Percentiles rank a stretch among this genome's conserved stretches.
Evolutionary conservation across 2,888 invertebrate genomes (phyloP).

Genomic region (Falcaria lacertinaria): DNA sequence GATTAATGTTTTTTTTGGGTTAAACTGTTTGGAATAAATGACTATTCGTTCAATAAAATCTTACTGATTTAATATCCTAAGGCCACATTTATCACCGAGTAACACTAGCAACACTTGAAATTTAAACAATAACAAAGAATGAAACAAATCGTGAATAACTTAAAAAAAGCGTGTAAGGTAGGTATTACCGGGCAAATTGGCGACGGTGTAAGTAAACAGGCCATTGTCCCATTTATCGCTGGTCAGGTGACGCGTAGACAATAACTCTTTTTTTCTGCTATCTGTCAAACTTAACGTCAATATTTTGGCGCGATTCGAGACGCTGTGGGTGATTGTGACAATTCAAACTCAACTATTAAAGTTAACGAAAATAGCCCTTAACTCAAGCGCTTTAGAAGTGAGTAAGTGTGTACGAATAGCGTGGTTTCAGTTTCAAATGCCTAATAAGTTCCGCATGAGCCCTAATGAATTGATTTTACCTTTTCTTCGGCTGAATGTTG

Average conservation of each 20-base stretch:
- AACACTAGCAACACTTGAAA: slow-evolving; percentile 1
- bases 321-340: slow-evolving; percentile 48
- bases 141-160: slow-evolving; percentile 4
- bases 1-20: no score
- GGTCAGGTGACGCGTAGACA: slow-evolving; percentile 41
- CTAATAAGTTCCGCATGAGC: slow-evolving; percentile 53
- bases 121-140: slow-evolving; percentile 1
- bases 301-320: slow-evolving; percentile 72
- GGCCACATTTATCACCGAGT: no score
- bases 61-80: no score
- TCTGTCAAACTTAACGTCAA: slow-evolving; percentile 62
- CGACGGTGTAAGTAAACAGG: slow-evolving; percentile 30
- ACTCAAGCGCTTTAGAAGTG: background rate
- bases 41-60: no score
- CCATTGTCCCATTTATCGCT: slow-evolving; percentile 33
- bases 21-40: no score
- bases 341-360: background rate
- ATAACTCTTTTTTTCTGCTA: slow-evolving; percentile 31
- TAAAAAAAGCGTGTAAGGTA: slow-evolving; percentile 1
- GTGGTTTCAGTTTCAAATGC: slow-evolving; percentile 27
- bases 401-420: background rate
- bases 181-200: slow-evolving; percentile 4
- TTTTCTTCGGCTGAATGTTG: slow-evolving; percentile 38
- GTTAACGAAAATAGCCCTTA: background rate
- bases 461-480: slow-evolving; percentile 56